Conservation (phyloP, 1,140 invertebrate species). For the Diorhabda elongata region DNA sequence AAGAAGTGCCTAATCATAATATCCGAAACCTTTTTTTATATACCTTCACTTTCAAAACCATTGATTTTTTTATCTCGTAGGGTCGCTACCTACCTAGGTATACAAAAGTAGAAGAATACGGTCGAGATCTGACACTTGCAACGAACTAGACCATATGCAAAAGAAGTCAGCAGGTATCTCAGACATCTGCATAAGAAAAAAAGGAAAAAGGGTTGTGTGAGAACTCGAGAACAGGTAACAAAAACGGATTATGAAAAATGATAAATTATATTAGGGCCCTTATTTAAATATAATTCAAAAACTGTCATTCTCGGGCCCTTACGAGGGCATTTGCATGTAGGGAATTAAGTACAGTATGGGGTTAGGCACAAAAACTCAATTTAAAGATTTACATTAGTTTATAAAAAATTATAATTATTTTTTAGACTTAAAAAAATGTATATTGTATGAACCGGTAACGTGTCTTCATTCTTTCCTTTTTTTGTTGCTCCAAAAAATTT, state of each 20-base stretch:
- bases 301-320: constrained; percentile 39
- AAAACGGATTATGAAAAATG: constrained; percentile 38
- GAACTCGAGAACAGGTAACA: constrained; percentile 37
- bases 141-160: constrained; percentile 37
- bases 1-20: constrained; percentile 20
- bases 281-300: constrained; percentile 46
- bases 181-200: constrained; percentile 37
- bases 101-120: constrained; percentile 21
- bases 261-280: constrained; percentile 42
- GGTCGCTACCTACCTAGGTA: constrained; percentile 27
- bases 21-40: constrained; percentile 13
- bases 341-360: constrained; percentile 18
- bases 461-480: too few species aligned
- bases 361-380: background rate
- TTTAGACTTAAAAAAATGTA: too few species aligned
- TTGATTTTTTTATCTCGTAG: constrained; percentile 27
- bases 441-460: too few species aligned
- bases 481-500: too few species aligned
- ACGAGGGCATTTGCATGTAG: constrained; percentile 41
- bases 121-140: constrained; percentile 30
- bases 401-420: too few species aligned
- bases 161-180: constrained; percentile 39
- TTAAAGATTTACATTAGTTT: too few species aligned
- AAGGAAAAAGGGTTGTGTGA: constrained; percentile 26
- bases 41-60: constrained; percentile 19